These are phyloP conservation scores for Heliothis subflexa DNA, from an alignment of 1,140 invertebrate genomes.

Conservation along the genomic window DNA sequence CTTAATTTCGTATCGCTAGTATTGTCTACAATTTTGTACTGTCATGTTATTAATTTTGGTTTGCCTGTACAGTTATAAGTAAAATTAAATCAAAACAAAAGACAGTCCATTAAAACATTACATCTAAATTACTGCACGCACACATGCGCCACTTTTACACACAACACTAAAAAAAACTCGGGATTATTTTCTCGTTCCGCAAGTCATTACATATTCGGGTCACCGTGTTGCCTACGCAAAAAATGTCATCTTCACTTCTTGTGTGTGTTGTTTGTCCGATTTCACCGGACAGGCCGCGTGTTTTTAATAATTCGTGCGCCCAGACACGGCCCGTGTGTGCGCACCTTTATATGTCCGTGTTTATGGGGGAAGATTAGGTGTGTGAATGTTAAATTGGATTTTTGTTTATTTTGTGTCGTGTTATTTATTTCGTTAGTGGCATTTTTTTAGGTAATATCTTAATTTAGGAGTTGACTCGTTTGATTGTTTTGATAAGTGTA, in stretches of 20 bases:
- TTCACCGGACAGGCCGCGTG: not conserved
- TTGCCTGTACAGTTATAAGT: too few relatives aligned
- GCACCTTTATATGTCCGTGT: not conserved
- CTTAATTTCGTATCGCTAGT: not conserved
- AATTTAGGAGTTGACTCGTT: too few relatives aligned
- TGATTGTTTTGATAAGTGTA: too few relatives aligned
- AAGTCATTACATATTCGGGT: slow-evolving; percentile 51
- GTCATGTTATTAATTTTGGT: too few relatives aligned
- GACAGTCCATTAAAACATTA: not conserved
- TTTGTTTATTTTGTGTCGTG: not conserved
- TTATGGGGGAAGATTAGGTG: slow-evolving; percentile 6
- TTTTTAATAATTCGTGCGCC: slow-evolving; percentile 43
- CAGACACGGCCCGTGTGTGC: not conserved
- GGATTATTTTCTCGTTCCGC: slow-evolving; percentile 26
- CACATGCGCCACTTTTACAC: not conserved
- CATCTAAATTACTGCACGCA: not conserved
- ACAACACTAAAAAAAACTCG: not conserved
- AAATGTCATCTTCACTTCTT: slow-evolving; percentile 49
- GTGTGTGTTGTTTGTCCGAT: slow-evolving; percentile 40
- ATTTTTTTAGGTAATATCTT: too few relatives aligned
- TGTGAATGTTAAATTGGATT: not conserved
- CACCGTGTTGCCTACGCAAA: slow-evolving; percentile 28
- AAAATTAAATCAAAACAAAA: too few relatives aligned
- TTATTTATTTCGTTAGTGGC: too few relatives aligned
- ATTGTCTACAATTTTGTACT: too few relatives aligned